Evolutionary conservation across 2,113 vertebrate species (phyloP), one percentile per base, ranked within the genome.

Genomic region (Dasyurus viverrinus): DNA sequence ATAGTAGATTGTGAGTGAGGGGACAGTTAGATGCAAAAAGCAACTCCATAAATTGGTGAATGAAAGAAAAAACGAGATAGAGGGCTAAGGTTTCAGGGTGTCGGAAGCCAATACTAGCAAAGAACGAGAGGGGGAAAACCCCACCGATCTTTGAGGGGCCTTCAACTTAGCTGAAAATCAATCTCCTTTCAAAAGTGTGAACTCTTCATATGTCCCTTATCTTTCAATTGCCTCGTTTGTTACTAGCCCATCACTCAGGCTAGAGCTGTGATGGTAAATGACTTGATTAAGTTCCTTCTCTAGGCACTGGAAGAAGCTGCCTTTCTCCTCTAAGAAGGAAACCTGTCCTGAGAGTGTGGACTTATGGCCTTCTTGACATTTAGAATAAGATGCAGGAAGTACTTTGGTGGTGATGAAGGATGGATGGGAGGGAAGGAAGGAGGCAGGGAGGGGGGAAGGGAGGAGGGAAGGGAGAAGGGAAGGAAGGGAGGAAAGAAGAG

Each of bases 81-180:
- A 89, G 76, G 90, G 95, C n/a, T 89, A 27, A 14, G 91, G 9
- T 96, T 96, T 97, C 53, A 94, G 47, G 92, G 90, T 90, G 16
- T 25, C 60, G 24, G 55, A 90, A 95, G 68, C 89, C 90, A 93
- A 50, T 93, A 94, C 93, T 57, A 54, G n/a, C 76, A 55, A 42
- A 90, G 30, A 52, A 57, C 24, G 53, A 76, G 60, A n/a, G 60
- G 26, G 60, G 60, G 16, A n/a, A n/a, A 76, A 16, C 3, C 36
- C 30, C 5, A 19, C 12, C 60, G n/a, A 52, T 68, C 94, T 95
- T 97, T 91, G 97, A 94, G 96, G 92, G 93, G 54, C 96, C 94
- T 94, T 94, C 92, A 96, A 96, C 60, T 60, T 96, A 36, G 89
- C 89, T 53, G 57, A 92, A 96, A 97, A 57, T 11, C 11, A 90